Conservation (phyloP, 2,113 vertebrate genomes). For the Tychaedon coryphoeus region DNA sequence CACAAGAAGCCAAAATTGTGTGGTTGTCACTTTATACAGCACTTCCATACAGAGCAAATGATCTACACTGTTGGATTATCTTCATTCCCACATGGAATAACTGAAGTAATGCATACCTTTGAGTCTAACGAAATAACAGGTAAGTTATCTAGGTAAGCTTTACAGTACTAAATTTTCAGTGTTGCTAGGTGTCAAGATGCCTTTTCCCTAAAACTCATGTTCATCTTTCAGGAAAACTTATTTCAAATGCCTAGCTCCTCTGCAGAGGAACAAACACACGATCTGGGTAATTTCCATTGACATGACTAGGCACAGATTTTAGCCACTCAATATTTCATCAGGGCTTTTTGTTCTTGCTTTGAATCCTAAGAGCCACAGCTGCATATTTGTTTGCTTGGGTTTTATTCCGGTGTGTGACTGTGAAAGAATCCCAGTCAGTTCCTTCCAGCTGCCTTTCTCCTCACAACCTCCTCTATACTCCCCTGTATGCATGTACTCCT, state of each 20-base stretch:
- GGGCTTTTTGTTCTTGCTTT: slow-evolving; percentile 63
- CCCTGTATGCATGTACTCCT: background rate
- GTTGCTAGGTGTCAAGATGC: slow-evolving; percentile 8
- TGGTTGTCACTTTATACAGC: background rate
- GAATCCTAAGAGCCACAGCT: slow-evolving; percentile 64
- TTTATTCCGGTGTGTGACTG: slow-evolving; percentile 50
- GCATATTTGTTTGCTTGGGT: slow-evolving; percentile 64
- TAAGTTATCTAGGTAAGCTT: background rate
- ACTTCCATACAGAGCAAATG: background rate
- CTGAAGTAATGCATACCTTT: background rate
- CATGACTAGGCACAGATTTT: slow-evolving; percentile 57
- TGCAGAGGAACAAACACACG: slow-evolving; percentile 41
- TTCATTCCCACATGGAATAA: background rate
- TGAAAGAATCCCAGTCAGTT: slow-evolving; percentile 52
- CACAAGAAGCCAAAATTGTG: background rate
- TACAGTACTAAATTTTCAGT: background rate
- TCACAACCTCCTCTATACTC: background rate
- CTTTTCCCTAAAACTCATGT: background rate
- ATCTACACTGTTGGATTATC: background rate
- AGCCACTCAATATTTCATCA: slow-evolving; percentile 70
- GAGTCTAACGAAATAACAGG: background rate
- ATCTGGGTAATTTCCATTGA: slow-evolving; percentile 62
- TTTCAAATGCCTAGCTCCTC: slow-evolving; percentile 46
- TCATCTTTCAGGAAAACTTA: slow-evolving; percentile 21
- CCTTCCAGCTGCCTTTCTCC: slow-evolving; percentile 41